These are phyloP conservation scores for Phoxinus dragarum DNA, from an alignment of 2,797 vertebrate genomes.

Conservation along the genomic window DNA sequence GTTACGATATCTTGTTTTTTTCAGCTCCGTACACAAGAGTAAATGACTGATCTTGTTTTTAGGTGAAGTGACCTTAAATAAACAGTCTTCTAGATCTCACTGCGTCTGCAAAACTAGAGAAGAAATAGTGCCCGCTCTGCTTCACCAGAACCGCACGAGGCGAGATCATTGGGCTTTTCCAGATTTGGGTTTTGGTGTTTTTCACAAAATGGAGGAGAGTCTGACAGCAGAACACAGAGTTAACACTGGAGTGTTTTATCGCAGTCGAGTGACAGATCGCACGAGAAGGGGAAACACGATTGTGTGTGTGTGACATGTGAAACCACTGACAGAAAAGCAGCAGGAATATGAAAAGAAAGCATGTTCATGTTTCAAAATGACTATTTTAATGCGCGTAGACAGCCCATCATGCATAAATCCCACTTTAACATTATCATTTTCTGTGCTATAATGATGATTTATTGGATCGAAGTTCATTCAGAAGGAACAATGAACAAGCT, in stretches of 20 bases:
- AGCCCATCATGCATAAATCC: not conserved
- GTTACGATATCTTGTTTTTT: not conserved
- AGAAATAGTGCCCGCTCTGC: not conserved
- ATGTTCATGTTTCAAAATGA: slow-evolving; percentile 2
- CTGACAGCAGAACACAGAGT: slow-evolving; percentile 65
- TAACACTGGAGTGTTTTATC: slow-evolving; percentile 62
- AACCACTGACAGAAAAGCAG: slow-evolving; percentile 47
- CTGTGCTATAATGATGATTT: slow-evolving; percentile 12
- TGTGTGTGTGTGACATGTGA: not conserved
- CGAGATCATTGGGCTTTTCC: not conserved
- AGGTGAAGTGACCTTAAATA: not conserved
- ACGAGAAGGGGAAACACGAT: not conserved
- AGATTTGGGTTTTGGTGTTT: slow-evolving; percentile 1
- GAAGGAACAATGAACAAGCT: not conserved
- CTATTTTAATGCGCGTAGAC: slow-evolving; percentile 7
- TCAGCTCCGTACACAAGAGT: too few species aligned
- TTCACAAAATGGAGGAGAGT: slow-evolving; percentile 50
- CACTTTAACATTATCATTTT: not conserved
- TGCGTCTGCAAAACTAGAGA: not conserved
- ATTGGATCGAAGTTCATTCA: slow-evolving; percentile 15
- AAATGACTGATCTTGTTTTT: not conserved
- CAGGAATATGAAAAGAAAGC: slow-evolving; percentile 62
- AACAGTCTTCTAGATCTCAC: not conserved
- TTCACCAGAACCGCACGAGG: not conserved
- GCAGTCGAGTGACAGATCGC: slow-evolving; percentile 30